phyloP scores from a whole-genome alignment of 2,113 vertebrate genomes.

The Elephas maximus region DNA sequence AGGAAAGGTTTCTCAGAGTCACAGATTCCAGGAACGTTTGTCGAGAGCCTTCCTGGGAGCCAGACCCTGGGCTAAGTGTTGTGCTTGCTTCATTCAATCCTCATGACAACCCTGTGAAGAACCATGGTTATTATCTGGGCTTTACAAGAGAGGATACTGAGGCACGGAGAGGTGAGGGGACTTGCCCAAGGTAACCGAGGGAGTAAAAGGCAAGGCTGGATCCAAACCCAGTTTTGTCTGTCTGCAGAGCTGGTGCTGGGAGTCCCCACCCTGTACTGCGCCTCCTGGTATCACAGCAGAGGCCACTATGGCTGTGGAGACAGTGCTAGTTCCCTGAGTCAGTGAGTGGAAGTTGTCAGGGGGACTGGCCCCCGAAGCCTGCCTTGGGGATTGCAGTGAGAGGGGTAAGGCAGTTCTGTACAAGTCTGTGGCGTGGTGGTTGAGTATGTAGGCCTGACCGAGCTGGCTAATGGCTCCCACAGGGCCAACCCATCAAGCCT shows the following conservation, averaged over 20 bases:
- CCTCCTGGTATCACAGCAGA: background rate
- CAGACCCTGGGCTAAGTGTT: no score
- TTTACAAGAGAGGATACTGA: background rate
- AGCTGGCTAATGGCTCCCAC: background rate
- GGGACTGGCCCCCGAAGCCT: no score
- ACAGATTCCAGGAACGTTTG: fast-evolving
- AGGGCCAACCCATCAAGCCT: background rate
- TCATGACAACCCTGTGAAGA: background rate
- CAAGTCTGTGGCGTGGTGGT: background rate
- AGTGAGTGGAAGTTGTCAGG: background rate
- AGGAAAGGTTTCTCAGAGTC: background rate
- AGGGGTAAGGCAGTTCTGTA: background rate
- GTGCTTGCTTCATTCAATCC: background rate
- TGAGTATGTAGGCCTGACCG: background rate
- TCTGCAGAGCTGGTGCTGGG: background rate
- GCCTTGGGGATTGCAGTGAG: background rate
- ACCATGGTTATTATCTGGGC: background rate
- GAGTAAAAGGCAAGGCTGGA: background rate
- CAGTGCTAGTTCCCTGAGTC: background rate
- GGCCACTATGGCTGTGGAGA: background rate
- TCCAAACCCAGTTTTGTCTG: background rate
- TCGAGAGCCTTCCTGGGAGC: background rate
- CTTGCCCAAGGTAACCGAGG: background rate
- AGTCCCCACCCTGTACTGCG: fast-evolving
- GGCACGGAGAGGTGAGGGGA: background rate